phyloP scores from a whole-genome alignment of 2,888 invertebrate genomes.

The Villa cingulata region DNA sequence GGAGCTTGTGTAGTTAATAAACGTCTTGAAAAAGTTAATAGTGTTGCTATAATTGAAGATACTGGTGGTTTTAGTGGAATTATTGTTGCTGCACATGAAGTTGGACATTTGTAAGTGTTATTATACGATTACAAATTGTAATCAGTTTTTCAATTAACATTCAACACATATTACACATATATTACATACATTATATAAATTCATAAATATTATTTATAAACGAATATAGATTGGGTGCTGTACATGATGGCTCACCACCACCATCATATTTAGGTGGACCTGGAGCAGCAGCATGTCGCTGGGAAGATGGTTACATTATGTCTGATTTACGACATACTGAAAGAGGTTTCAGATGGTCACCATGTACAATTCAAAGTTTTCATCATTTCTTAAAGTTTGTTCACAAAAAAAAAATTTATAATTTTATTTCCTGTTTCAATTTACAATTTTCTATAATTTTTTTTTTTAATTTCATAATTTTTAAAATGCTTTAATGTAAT shows the following conservation, averaged over 20 bases:
- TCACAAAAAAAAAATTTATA: not conserved
- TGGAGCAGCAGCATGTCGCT: conserved; percentile 85
- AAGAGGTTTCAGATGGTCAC: conserved; percentile 88
- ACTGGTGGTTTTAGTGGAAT: conserved; percentile 93
- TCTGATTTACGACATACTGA: conserved; percentile 87
- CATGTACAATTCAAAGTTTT: conserved; percentile 84
- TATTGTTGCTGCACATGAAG: conserved; percentile 93
- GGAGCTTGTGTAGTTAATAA: conserved; percentile 94
- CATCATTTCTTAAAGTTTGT: conserved; percentile 88
- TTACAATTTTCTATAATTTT: not conserved
- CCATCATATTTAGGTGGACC: conserved; percentile 89
- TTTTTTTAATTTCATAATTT: not conserved
- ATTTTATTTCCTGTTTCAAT: too few relatives aligned
- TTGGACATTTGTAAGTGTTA: conserved; percentile 94
- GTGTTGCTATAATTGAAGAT: conserved; percentile 91
- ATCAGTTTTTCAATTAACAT: too few relatives aligned
- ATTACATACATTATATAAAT: too few relatives aligned
- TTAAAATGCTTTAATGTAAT: conserved; percentile 16
- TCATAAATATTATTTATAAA: not conserved
- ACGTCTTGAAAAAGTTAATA: conserved; percentile 87
- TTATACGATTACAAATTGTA: conserved; percentile 20
- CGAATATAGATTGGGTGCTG: conserved; percentile 67
- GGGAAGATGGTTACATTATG: conserved; percentile 96
- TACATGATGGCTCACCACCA: conserved; percentile 92
- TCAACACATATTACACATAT: not conserved